phyloP scores from a whole-genome alignment of 2,113 vertebrate genomes.

The Chelonoidis abingdonii region DNA sequence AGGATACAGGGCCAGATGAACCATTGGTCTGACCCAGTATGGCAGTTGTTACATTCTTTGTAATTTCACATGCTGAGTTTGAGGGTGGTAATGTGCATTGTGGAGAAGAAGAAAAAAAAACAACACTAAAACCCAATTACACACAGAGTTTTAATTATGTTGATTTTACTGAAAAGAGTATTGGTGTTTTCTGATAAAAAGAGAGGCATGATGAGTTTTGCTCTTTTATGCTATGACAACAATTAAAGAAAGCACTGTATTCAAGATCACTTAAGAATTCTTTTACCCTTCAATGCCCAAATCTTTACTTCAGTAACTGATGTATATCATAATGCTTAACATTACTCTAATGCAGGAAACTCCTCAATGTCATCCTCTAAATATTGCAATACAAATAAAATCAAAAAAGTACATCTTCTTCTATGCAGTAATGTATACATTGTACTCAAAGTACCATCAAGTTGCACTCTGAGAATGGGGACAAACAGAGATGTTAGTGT shows the following conservation, averaged over 20 bases:
- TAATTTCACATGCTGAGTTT: background rate
- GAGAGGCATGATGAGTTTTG: background rate
- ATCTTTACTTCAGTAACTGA: conserved; percentile 38
- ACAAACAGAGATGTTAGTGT: rapidly evolving
- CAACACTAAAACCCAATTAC: background rate
- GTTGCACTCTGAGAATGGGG: background rate
- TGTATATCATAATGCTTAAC: conserved; percentile 38
- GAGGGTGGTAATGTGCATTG: background rate
- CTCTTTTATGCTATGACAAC: conserved; percentile 9
- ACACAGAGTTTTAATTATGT: background rate
- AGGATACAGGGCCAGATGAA: too few species aligned
- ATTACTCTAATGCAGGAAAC: conserved; percentile 40
- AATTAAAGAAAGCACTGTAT: conserved; percentile 59
- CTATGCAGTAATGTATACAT: background rate
- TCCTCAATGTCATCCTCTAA: conserved; percentile 5
- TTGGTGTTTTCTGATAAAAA: background rate
- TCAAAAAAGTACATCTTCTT: background rate
- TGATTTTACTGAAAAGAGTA: background rate
- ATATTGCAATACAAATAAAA: background rate
- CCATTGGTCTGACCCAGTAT: too few species aligned
- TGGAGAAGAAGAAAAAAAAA: background rate
- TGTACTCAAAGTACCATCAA: background rate
- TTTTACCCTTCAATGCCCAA: conserved; percentile 18
- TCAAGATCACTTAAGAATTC: conserved; percentile 42
- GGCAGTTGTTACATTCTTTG: background rate